A percentile compares a stretch with the other conserved stretches of the same genome.
Evolutionary conservation across 1,140 invertebrate genomes (phyloP).

Genomic region (Sinonovacula constricta): DNA sequence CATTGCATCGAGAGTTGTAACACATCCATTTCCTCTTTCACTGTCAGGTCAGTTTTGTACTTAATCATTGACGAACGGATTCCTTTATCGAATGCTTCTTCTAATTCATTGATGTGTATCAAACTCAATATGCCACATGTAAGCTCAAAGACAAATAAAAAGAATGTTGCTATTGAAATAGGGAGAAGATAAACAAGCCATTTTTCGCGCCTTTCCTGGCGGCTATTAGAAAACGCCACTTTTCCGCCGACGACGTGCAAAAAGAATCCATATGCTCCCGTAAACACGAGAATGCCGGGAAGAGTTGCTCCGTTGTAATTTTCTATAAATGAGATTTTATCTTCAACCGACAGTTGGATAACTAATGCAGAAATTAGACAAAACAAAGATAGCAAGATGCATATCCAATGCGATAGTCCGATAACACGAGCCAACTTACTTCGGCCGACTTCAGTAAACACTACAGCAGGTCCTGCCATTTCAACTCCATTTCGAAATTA

Average conservation of each 20-base stretch:
- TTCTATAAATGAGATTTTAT: slow-evolving; percentile 57
- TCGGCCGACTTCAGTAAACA: slow-evolving; percentile 49
- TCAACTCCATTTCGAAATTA: neutral
- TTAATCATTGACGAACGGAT: slow-evolving; percentile 56
- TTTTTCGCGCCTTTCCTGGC: slow-evolving; percentile 33
- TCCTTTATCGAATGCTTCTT: slow-evolving; percentile 57
- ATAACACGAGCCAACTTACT: slow-evolving; percentile 40
- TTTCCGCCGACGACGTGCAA: slow-evolving; percentile 48
- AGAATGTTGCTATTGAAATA: slow-evolving; percentile 28
- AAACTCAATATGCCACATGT: slow-evolving; percentile 58
- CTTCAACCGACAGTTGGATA: slow-evolving; percentile 46
- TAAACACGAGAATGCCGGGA: slow-evolving; percentile 55
- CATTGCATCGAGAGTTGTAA: slow-evolving; percentile 69
- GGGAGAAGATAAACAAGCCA: slow-evolving; percentile 50
- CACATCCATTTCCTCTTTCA: slow-evolving; percentile 64
- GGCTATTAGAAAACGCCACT: slow-evolving; percentile 49
- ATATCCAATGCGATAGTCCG: slow-evolving; percentile 41
- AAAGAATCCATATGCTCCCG: slow-evolving; percentile 48
- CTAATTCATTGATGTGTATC: slow-evolving; percentile 47
- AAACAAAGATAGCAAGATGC: slow-evolving; percentile 51
- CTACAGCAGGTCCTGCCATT: slow-evolving; percentile 37
- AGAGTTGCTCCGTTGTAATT: slow-evolving; percentile 49
- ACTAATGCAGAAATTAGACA: slow-evolving; percentile 48
- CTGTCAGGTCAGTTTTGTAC: slow-evolving; percentile 54
- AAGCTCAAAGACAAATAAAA: slow-evolving; percentile 54